These are phyloP conservation scores for Drosophila dives DNA, from an alignment of 2,888 invertebrate genomes.

Conservation along the genomic window DNA sequence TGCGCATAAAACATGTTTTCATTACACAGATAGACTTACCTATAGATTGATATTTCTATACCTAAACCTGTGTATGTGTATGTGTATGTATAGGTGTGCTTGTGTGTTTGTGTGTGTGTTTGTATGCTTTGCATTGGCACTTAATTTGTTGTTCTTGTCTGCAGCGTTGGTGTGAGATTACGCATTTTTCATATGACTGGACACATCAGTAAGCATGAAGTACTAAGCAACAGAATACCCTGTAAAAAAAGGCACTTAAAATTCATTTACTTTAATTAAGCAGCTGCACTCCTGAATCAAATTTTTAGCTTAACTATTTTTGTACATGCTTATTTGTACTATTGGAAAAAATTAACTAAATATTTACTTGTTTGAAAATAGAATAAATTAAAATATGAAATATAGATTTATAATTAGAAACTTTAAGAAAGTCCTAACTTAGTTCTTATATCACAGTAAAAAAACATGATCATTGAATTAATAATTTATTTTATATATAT, in stretches of 20 bases:
- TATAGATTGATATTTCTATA: constrained; percentile 61
- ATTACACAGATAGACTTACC: constrained; percentile 66
- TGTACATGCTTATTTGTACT: neutral
- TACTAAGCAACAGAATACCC: constrained; percentile 31
- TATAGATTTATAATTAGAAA: neutral
- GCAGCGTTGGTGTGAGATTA: constrained; percentile 70
- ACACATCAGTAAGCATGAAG: constrained; percentile 22
- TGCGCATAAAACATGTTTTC: constrained; percentile 75
- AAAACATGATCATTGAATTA: neutral
- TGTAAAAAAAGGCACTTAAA: neutral
- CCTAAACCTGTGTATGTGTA: constrained; percentile 26
- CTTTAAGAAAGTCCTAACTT: neutral
- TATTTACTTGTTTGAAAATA: neutral
- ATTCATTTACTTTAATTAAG: neutral
- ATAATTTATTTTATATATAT: neutral
- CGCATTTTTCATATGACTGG: constrained; percentile 64
- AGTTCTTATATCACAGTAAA: neutral
- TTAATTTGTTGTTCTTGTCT: constrained; percentile 75
- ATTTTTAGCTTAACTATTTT: neutral
- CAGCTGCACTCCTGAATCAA: neutral
- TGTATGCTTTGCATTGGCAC: constrained; percentile 62
- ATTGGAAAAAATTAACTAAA: neutral
- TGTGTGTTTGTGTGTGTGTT: constrained; percentile 12
- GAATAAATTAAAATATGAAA: neutral
- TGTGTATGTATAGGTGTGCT: constrained; percentile 23